phyloP scores from a whole-genome alignment of 2,113 vertebrate species.

The Apeltes quadracus region DNA sequence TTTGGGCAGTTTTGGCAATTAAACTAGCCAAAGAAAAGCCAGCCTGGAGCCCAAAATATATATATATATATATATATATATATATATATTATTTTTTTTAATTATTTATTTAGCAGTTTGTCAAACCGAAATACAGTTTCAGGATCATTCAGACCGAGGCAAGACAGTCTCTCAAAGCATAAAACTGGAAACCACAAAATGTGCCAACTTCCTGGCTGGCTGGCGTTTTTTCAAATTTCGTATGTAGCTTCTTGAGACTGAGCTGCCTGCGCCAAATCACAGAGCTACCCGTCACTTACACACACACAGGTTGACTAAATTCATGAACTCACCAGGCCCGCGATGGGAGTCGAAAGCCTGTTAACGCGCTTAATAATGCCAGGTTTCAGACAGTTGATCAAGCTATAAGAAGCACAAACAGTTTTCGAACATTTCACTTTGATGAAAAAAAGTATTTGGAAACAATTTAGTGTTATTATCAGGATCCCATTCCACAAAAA shows the following conservation, averaged over 20 bases:
- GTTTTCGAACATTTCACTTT: not conserved
- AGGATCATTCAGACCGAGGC: conserved; percentile 22
- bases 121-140: conserved; percentile 25
- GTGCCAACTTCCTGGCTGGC: conserved; percentile 55
- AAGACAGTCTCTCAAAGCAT: conserved; percentile 7
- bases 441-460: not conserved
- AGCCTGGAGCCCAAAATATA: conserved; percentile 49
- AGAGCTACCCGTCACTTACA: not conserved
- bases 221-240: conserved; percentile 24
- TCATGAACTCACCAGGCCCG: conserved; percentile 88
- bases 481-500: not conserved
- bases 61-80: too few relatives aligned
- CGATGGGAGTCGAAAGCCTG: conserved; percentile 92
- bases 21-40: conserved; percentile 40
- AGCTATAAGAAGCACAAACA: conserved; percentile 69
- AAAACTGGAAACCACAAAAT: conserved; percentile 68
- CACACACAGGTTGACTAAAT: not conserved
- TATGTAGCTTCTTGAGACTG: not conserved
- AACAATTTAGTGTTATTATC: not conserved
- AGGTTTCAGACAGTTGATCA: conserved; percentile 94
- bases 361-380: conserved; percentile 92
- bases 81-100: too few relatives aligned
- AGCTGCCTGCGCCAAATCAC: too few relatives aligned
- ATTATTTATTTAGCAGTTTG: too few relatives aligned
- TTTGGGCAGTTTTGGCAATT: conserved; percentile 54